Conservation (phyloP, 2,888 invertebrate species). For the Phengaris alcon region DNA sequence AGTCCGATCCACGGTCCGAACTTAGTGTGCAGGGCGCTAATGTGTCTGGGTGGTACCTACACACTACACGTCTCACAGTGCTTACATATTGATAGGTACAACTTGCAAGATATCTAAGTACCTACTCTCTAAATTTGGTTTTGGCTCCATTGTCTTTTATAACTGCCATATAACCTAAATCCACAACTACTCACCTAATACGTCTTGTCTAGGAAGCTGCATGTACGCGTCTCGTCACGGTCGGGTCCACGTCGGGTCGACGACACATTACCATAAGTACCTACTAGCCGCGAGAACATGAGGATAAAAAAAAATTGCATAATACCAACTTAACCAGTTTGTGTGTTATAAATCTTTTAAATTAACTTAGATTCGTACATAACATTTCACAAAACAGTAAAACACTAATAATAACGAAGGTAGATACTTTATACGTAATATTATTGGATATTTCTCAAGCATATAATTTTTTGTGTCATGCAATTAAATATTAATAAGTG, state of each 20-base stretch:
- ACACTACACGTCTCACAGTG: too few species aligned
- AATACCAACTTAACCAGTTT: background rate
- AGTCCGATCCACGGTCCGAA: too few species aligned
- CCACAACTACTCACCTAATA: background rate
- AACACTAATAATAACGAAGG: background rate
- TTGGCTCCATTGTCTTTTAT: background rate
- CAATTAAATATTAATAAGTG: background rate
- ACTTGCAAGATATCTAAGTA: background rate
- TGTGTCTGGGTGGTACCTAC: too few species aligned
- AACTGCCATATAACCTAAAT: background rate
- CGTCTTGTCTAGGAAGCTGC: background rate
- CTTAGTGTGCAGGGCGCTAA: too few species aligned
- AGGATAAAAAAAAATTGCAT: background rate
- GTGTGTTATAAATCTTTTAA: background rate
- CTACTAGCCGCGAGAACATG: background rate
- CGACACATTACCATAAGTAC: background rate
- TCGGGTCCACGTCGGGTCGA: background rate
- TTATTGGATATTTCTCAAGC: background rate
- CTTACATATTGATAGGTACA: too few species aligned
- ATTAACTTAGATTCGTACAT: background rate
- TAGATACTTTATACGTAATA: background rate
- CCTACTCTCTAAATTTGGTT: background rate
- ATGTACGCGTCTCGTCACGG: constrained; percentile 6
- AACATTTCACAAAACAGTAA: background rate
- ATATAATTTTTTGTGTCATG: background rate